Evolutionary conservation across 2,797 vertebrate species (phyloP).

Genomic region (Anabacerthia variegaticeps): DNA sequence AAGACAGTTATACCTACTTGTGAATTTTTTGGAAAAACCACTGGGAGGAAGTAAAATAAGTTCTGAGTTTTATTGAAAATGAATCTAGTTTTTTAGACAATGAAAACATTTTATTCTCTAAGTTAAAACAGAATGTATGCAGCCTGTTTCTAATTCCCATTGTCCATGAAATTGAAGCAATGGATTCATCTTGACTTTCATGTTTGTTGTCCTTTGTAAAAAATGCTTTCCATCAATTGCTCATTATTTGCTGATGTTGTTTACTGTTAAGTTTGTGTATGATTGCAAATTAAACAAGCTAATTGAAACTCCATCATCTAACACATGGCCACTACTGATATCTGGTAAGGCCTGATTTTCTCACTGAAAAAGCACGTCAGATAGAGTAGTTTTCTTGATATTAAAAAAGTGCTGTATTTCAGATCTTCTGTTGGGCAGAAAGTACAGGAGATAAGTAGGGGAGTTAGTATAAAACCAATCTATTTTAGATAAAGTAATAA

Average conservation of each 20-base stretch:
- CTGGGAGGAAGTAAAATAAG: slow-evolving; percentile 48
- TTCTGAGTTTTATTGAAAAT: slow-evolving; percentile 53
- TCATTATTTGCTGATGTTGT: slow-evolving; percentile 55
- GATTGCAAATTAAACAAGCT: slow-evolving; percentile 49
- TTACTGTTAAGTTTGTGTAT: slow-evolving; percentile 55
- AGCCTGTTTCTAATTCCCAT: slow-evolving; percentile 72
- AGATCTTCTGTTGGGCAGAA: background rate
- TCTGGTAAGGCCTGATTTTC: slow-evolving; percentile 9
- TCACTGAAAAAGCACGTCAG: background rate
- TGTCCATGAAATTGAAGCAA: slow-evolving; percentile 59
- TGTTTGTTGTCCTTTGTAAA: slow-evolving; percentile 45
- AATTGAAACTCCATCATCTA: background rate
- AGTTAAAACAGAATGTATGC: slow-evolving; percentile 64
- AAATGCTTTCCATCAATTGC: slow-evolving; percentile 59
- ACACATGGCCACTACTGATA: background rate
- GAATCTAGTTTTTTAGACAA: slow-evolving; percentile 58
- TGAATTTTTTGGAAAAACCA: slow-evolving; percentile 5
- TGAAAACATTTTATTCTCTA: slow-evolving; percentile 66
- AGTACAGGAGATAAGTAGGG: background rate
- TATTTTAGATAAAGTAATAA: background rate
- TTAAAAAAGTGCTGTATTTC: background rate
- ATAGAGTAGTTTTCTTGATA: background rate
- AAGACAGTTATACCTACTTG: background rate
- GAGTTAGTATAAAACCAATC: background rate
- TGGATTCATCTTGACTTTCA: slow-evolving; percentile 65